Base-by-base conservation (phyloP, 2,888 invertebrate genomes). In the Dasysyrphus albostriatus region DNA sequence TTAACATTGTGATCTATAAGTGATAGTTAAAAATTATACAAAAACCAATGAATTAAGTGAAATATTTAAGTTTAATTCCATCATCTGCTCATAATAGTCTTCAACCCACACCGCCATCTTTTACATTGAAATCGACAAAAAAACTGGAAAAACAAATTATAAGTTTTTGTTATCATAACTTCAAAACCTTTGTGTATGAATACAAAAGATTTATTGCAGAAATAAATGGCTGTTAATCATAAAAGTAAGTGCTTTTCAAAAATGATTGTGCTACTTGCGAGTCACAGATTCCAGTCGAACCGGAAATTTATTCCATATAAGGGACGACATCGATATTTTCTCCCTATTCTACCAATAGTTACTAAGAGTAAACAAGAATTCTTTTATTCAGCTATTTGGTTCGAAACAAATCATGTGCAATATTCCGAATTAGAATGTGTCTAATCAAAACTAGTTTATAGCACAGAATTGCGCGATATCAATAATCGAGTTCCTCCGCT, bases 251-350 rank as follows among this genome's bases (percentile, higher is more conserved):
- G 24, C 24, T 14, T 61, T 61, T 24, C 61, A 61, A 61, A 61
- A 61, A 39, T 39, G 24, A 42, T 61, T 69, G 19, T 42, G 16
- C 49, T 32, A 63, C 29, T 63, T 6, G n/a, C 44, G 10, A 44
- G 65, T 63, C 56, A 75, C 65, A 72, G 51, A 83, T 83, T 83
- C 87, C 83, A 83, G 74, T 72, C 37, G 83, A 75, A 79, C 87
- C 87, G 87, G 87, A 83, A 83, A 87, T 87, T 87, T 87, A 79
- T 87, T 79, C 87, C 87, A 79, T 79, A 87, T 87, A 87, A 79
- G 87, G 87, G 75, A 72, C 75, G 75, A 79, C 63, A 75, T 83
- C 78, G 78, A 83, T 72, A 78, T 83, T 72, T 85, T 77, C 79
- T 79, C 63, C 72, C 84, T 76, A 65, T 14, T 65, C 47, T 19